These are phyloP conservation scores for Hypercompe scribonia DNA, from an alignment of 2,888 invertebrate species.

Conservation along the genomic window DNA sequence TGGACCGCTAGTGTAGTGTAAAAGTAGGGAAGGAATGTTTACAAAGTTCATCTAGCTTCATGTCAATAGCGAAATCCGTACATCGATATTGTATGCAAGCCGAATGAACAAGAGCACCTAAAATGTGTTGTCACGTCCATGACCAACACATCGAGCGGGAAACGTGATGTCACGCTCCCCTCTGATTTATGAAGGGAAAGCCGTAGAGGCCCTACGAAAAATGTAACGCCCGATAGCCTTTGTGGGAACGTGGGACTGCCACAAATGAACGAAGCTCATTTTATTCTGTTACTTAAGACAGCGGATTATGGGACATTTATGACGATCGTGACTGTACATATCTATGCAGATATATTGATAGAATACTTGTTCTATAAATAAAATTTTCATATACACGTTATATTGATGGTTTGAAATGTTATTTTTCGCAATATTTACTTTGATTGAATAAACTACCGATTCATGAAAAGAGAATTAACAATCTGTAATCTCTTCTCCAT, in stretches of 20 bases:
- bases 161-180: constrained; percentile 77
- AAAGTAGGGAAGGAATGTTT: neutral
- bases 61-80: constrained; percentile 17
- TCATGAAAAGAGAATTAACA: neutral
- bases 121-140: constrained; percentile 72
- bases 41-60: constrained; percentile 16
- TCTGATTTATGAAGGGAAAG: constrained; percentile 81
- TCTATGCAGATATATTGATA: constrained; percentile 11
- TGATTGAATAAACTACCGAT: neutral
- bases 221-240: constrained; percentile 76
- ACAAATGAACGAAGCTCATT: constrained; percentile 73
- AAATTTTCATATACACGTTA: constrained; percentile 1
- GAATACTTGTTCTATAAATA: constrained; percentile 11
- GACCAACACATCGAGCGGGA: constrained; percentile 69
- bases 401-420: neutral
- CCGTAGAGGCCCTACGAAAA: constrained; percentile 68
- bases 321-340: constrained; percentile 43
- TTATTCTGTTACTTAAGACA: constrained; percentile 69
- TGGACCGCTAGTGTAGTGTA: neutral
- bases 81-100: constrained; percentile 38
- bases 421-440: neutral
- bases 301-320: constrained; percentile 65
- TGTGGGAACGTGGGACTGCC: constrained; percentile 67
- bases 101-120: constrained; percentile 47
- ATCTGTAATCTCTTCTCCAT: neutral